Evolutionary conservation across 2,113 vertebrate genomes (phyloP), one percentile per base, ranked within the genome.

Genomic region (Saiga tatarica): DNA sequence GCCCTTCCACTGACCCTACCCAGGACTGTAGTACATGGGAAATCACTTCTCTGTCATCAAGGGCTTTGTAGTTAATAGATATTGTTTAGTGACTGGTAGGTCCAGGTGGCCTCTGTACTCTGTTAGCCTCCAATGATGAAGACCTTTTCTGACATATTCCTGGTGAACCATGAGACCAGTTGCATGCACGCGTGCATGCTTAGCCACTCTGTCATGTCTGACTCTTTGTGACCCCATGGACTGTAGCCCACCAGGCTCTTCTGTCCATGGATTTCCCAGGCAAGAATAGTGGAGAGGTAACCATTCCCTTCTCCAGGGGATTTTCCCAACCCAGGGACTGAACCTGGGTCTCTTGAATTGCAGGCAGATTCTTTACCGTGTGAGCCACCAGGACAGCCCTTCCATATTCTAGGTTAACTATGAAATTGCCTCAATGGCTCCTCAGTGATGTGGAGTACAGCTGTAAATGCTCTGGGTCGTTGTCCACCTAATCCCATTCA

Each of bases 361-460:
- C 23, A 42, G 71, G 21, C 11, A 25, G 36, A 42, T 42, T 76
- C 36, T 26, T 7, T 14, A 76, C 21, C 0, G 0, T 26, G 21
- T 42, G 71, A 76, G 5, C 12, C 71, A 42, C 36, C 36, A 74
- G 7, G 36, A 11, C 25, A 76, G 12, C 36, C 23, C 3, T 71
- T 71, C 67, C 78, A 52, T 13, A 52, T 11, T 33, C 3, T 52
- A 7, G 17, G 79, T 23, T n/a, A 52, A 52, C 10, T 82, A 82
- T 52, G 7, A 52, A 82, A n/a, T 82, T 23, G 79, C 33, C 47
- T 50, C 79, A 82, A 1, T 6, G 30, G 30, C 17, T 47, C 47
- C 10, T 82, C 10, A 6, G 17, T 16, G 5, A 19, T n/a, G 79
- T 33, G 19, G 79, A 13, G 30, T 0, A 1, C 47, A 82, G 47